phyloP scores from a whole-genome alignment of 1,140 invertebrate genomes.

The Amyelois transitella region DNA sequence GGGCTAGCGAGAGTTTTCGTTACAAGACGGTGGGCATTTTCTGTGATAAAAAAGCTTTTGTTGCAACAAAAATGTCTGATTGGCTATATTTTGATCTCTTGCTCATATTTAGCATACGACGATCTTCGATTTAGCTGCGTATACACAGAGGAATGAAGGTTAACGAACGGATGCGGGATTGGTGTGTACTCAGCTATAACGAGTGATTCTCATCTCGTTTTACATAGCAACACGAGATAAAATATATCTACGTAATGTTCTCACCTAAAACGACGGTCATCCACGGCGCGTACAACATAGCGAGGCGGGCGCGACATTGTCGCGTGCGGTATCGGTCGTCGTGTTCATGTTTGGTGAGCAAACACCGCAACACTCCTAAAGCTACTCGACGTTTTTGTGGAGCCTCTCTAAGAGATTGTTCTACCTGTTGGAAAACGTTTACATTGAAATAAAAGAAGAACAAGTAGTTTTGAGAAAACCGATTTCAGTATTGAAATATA shows the following conservation, averaged over 20 bases:
- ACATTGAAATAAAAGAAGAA: constrained; percentile 63
- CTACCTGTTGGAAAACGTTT: constrained; percentile 78
- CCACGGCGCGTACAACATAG: constrained; percentile 92
- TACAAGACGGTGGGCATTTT: constrained; percentile 66
- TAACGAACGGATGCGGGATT: too few species aligned
- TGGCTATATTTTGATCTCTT: too few species aligned
- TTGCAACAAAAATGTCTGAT: too few species aligned
- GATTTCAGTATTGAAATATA: too few species aligned
- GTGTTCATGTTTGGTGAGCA: constrained; percentile 94
- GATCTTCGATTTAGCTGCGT: too few species aligned
- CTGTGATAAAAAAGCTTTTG: constrained; percentile 27
- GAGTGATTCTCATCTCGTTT: too few species aligned
- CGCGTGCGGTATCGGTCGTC: constrained; percentile 91
- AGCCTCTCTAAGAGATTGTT: constrained; percentile 87
- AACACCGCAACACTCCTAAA: constrained; percentile 85
- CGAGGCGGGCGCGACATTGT: constrained; percentile 88
- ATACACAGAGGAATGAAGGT: too few species aligned
- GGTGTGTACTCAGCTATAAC: too few species aligned
- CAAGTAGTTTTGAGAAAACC: background rate
- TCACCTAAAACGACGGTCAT: constrained; percentile 82
- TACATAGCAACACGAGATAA: too few species aligned
- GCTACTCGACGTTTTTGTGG: constrained; percentile 86
- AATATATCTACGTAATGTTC: background rate
- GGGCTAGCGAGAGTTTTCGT: constrained; percentile 61
- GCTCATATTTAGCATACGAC: too few species aligned